Evolutionary conservation across 1,140 invertebrate species (phyloP).

Genomic region (Temnothorax longispinosus): DNA sequence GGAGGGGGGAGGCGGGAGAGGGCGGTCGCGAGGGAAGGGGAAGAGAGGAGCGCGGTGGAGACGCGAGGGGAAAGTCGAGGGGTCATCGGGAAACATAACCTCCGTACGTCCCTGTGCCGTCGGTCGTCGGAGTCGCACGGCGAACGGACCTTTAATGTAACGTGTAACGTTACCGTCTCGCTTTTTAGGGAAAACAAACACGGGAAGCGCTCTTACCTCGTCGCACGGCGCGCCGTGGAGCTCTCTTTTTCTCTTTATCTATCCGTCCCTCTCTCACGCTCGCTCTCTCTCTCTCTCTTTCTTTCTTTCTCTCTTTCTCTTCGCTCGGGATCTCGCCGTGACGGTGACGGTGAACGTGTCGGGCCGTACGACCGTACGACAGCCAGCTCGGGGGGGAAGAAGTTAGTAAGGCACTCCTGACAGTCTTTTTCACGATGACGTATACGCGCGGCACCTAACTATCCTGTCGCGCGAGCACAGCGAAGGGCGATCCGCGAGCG

Average conservation of each 20-base stretch:
- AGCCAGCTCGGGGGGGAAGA: neutral
- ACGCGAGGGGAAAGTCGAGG: slow-evolving; percentile 66
- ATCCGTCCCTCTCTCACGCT: neutral
- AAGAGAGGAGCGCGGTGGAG: slow-evolving; percentile 6
- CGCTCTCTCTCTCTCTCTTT: no score
- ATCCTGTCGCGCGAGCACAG: slow-evolving; percentile 44
- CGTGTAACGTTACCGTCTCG: slow-evolving; percentile 44
- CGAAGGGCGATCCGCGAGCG: slow-evolving; percentile 41
- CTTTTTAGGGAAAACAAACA: slow-evolving; percentile 16
- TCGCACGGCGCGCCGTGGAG: neutral
- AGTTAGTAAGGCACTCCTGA: slow-evolving; percentile 59
- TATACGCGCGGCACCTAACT: slow-evolving; percentile 40
- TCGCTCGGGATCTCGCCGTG: neutral
- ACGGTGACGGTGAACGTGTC: slow-evolving; percentile 6
- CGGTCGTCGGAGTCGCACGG: slow-evolving; percentile 19
- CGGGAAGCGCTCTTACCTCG: slow-evolving; percentile 61
- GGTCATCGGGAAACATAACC: slow-evolving; percentile 81
- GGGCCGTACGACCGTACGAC: neutral
- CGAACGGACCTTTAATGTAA: slow-evolving; percentile 21
- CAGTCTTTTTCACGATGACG: slow-evolving; percentile 68
- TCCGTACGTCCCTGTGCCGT: slow-evolving; percentile 64
- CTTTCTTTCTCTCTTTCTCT: neutral
- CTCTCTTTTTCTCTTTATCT: neutral
- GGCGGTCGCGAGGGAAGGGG: neutral
- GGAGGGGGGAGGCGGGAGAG: slow-evolving; percentile 13